A percentile compares a stretch with the other conserved stretches of the same genome.
These are phyloP conservation scores for Andrena flavipes DNA, from an alignment of 2,888 invertebrate genomes.

Conservation along the genomic window DNA sequence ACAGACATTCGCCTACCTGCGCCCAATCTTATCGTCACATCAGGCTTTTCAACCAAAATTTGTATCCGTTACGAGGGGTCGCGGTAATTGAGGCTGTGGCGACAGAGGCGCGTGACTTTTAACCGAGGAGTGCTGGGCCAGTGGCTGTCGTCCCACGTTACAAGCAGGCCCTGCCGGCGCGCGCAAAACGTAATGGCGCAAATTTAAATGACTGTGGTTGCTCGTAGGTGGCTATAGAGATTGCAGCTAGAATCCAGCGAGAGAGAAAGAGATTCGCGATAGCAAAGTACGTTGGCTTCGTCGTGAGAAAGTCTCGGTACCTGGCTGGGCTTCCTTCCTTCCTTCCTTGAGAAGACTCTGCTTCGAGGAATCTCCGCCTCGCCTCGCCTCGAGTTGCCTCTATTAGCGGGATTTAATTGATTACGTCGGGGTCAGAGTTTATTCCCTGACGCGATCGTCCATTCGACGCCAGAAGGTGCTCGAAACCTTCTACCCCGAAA, in stretches of 20 bases:
- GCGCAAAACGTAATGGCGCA: slow-evolving; percentile 74
- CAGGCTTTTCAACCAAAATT: neutral
- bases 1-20: neutral
- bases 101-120: neutral
- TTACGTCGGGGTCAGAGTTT: slow-evolving; percentile 51
- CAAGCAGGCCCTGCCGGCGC: slow-evolving; percentile 35
- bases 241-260: slow-evolving; percentile 74
- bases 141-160: slow-evolving; percentile 51
- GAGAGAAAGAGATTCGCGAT: slow-evolving; percentile 71
- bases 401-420: slow-evolving; percentile 57
- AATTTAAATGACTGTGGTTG: slow-evolving; percentile 77
- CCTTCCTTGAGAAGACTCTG: slow-evolving; percentile 74
- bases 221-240: slow-evolving; percentile 75
- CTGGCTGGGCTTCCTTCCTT: slow-evolving; percentile 68
- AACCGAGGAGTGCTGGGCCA: neutral
- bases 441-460: slow-evolving; percentile 41
- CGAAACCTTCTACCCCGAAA: neutral
- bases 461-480: slow-evolving; percentile 26
- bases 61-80: no score
- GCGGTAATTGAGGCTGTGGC: neutral
- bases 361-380: slow-evolving; percentile 34
- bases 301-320: slow-evolving; percentile 77
- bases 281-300: slow-evolving; percentile 58
- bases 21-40: neutral
- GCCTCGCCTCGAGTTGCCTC: slow-evolving; percentile 10